Conservation (phyloP, 2,888 invertebrate genomes). For the Dryomyza anilis region DNA sequence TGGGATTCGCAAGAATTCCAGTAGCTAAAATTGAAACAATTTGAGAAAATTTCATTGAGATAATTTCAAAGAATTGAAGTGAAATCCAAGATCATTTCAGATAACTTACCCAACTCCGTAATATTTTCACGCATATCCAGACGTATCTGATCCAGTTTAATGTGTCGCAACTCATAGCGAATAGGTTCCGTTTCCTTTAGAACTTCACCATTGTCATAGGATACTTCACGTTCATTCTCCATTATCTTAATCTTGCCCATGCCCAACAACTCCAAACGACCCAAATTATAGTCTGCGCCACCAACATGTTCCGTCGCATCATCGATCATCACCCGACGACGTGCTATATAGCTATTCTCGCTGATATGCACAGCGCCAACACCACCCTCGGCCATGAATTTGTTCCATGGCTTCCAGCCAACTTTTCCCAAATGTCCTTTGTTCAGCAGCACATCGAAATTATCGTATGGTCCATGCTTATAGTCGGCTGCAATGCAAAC, state of each 20-base stretch:
- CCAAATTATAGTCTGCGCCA: conserved; percentile 64
- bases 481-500: conserved; percentile 71
- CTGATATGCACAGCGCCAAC: conserved; percentile 69
- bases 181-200: conserved; percentile 81
- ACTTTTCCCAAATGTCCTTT: conserved; percentile 77
- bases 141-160: conserved; percentile 67
- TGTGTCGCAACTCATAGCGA: conserved; percentile 73
- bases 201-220: conserved; percentile 73
- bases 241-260: conserved; percentile 74
- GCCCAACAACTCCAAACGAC: conserved; percentile 72
- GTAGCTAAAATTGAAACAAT: conserved; percentile 46
- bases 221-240: conserved; percentile 66
- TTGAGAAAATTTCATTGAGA: too few relatives aligned
- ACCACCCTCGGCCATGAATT: conserved; percentile 68
- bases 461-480: conserved; percentile 65
- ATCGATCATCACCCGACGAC: conserved; percentile 50
- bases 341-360: conserved; percentile 62
- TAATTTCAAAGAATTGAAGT: too few relatives aligned
- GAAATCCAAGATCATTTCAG: conserved; percentile 32
- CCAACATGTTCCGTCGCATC: conserved; percentile 18
- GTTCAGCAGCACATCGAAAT: conserved; percentile 78
- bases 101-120: conserved; percentile 64
- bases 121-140: conserved; percentile 64
- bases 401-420: conserved; percentile 78
- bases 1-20: conserved; percentile 63